A percentile compares a stretch with the other conserved stretches of the same genome.
Evolutionary conservation across 2,888 invertebrate genomes (phyloP).

Genomic region (Caenorhabditis becei): DNA sequence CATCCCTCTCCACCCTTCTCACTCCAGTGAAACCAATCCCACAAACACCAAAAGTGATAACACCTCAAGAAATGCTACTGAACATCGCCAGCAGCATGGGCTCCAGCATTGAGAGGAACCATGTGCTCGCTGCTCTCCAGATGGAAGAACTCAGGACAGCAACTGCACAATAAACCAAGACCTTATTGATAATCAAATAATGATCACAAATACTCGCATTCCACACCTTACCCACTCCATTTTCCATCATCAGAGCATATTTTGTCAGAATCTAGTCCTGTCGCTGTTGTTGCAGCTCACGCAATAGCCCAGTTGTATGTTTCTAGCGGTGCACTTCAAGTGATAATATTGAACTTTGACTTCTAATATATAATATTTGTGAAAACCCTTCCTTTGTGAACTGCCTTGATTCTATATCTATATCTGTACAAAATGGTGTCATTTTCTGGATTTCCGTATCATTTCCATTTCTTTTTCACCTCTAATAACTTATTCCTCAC

Average conservation of each 20-base stretch:
- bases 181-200: background rate
- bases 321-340: conserved; percentile 15
- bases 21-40: conserved; percentile 41
- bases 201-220: conserved; percentile 50
- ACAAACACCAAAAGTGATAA: conserved; percentile 34
- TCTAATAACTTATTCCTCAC: conserved; percentile 23
- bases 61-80: conserved; percentile 44
- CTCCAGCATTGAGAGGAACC: conserved; percentile 33
- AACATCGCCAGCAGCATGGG: conserved; percentile 49
- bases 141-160: conserved; percentile 50
- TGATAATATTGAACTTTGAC: background rate
- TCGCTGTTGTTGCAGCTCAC: too few species aligned
- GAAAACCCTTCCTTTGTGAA: background rate
- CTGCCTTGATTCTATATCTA: too few species aligned
- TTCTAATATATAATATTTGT: background rate
- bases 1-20: background rate
- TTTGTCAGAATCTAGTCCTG: conserved; percentile 35
- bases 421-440: conserved; percentile 46
- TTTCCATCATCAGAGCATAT: background rate
- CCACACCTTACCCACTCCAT: conserved; percentile 4
- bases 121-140: conserved; percentile 36
- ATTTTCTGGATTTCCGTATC: background rate
- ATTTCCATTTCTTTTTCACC: background rate
- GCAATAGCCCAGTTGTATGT: conserved; percentile 13
- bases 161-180: conserved; percentile 30